Conservation (phyloP, 2,888 invertebrate species). For the Ophonus ardosiacus region DNA sequence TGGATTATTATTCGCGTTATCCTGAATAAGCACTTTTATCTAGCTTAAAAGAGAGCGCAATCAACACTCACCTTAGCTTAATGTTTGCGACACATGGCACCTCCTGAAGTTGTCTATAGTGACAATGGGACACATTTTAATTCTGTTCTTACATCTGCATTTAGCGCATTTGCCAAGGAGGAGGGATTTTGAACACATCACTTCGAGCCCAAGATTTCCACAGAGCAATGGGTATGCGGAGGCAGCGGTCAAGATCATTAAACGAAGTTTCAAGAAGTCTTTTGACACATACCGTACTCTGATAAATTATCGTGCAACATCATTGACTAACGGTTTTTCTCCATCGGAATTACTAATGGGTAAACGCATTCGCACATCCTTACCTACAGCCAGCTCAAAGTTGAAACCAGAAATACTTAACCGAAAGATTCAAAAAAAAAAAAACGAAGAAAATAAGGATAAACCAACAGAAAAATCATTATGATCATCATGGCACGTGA, state of each 20-base stretch:
- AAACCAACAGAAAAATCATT: background rate
- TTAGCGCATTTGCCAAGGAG: conserved; percentile 1
- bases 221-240: conserved; percentile 22
- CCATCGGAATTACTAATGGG: too few species aligned
- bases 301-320: too few species aligned
- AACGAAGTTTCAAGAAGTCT: too few species aligned
- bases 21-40: background rate
- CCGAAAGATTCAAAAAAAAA: background rate
- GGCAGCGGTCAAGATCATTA: background rate
- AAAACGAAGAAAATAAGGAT: background rate
- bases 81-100: conserved; percentile 40
- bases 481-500: too few species aligned
- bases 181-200: conserved; percentile 28
- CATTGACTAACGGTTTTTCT: too few species aligned
- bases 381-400: background rate
- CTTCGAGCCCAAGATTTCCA: conserved; percentile 26
- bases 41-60: background rate
- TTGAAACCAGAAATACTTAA: background rate
- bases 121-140: conserved; percentile 37
- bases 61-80: background rate
- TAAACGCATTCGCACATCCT: too few species aligned
- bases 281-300: background rate
- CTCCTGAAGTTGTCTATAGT: conserved; percentile 7
- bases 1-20: conserved; percentile 36
- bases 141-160: conserved; percentile 3